Percentiles rank a stretch among this genome's conserved stretches.
Evolutionary conservation across 2,113 vertebrate species (phyloP).

Genomic region (Dasyurus viverrinus): DNA sequence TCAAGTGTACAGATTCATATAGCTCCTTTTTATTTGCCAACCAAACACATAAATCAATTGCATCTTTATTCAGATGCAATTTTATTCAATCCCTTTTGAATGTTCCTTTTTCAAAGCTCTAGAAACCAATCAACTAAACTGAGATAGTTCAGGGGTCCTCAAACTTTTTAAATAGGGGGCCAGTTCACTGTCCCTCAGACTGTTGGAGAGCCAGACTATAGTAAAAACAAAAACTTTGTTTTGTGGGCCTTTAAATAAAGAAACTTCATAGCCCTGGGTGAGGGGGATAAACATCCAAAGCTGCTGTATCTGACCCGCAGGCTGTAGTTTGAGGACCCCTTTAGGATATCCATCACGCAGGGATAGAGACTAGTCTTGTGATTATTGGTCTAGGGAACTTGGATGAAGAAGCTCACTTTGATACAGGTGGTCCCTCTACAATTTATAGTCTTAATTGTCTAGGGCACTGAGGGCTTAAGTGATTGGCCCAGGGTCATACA

Average conservation of each 20-base stretch:
- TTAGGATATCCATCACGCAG: not conserved
- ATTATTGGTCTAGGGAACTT: not conserved
- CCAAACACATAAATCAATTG: not conserved
- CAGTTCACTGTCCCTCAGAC: no score
- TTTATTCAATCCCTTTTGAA: slow-evolving; percentile 39
- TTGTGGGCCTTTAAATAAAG: no score
- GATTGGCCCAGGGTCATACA: not conserved
- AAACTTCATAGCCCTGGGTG: no score
- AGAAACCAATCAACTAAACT: not conserved
- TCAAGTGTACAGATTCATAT: not conserved
- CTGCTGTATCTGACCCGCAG: no score
- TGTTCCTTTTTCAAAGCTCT: not conserved
- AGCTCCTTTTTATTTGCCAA: slow-evolving; percentile 21
- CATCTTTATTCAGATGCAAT: not conserved
- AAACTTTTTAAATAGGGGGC: no score
- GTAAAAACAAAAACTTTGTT: no score
- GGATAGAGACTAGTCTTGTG: not conserved
- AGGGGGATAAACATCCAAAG: no score
- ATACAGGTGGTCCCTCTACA: no score
- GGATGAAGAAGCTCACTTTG: not conserved
- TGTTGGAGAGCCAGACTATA: no score
- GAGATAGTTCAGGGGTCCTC: not conserved
- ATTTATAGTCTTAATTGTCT: not conserved
- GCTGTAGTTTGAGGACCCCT: no score
- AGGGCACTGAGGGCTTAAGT: not conserved